These are phyloP conservation scores for Mirounga angustirostris DNA, from an alignment of 2,113 vertebrate species.

Conservation along the genomic window DNA sequence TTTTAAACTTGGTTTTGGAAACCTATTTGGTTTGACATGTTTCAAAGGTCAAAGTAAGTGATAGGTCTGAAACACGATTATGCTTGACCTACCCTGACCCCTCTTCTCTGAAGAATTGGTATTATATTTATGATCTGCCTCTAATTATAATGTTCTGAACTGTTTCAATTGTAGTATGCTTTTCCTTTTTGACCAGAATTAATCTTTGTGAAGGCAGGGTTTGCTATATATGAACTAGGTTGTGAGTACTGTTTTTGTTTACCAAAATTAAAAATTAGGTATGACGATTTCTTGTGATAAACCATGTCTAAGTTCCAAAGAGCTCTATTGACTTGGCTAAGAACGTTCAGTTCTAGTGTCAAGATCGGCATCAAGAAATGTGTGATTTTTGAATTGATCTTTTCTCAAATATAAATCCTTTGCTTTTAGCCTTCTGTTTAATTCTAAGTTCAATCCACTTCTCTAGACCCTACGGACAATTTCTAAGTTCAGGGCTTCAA, in stretches of 20 bases:
- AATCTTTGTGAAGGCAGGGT: neutral
- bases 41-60: neutral
- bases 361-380: neutral
- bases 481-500: neutral
- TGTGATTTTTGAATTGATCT: neutral
- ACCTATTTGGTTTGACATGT: neutral
- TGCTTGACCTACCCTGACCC: neutral
- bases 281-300: neutral
- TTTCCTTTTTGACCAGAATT: neutral
- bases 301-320: neutral
- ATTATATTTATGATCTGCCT: neutral
- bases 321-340: neutral
- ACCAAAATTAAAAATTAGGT: neutral
- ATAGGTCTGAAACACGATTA: neutral
- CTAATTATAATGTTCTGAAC: neutral
- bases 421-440: neutral
- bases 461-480: neutral
- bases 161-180: neutral
- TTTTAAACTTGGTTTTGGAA: neutral
- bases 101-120: neutral
- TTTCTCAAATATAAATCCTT: neutral
- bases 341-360: neutral
- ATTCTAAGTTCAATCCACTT: neutral
- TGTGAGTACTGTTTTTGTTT: neutral
- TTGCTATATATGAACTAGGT: neutral